Percentiles rank a stretch among this genome's conserved stretches.
These are phyloP conservation scores for Scaptodrosophila latifasciaeformis DNA, from an alignment of 2,888 invertebrate species.

Conservation along the genomic window DNA sequence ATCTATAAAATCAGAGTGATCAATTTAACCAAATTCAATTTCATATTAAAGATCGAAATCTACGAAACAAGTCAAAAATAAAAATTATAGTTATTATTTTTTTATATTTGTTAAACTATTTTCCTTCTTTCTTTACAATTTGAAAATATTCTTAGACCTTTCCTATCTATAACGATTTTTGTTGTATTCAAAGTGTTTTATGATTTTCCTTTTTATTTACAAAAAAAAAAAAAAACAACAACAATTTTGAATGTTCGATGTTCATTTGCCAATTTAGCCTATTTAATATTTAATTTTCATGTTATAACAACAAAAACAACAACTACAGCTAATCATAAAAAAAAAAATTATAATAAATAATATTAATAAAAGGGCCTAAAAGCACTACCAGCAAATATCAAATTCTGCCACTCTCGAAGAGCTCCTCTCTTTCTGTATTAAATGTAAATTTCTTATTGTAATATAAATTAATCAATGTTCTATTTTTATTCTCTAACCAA, in stretches of 20 bases:
- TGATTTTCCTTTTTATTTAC: conserved; percentile 11
- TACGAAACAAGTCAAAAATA: no score
- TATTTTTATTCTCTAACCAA: conserved; percentile 8
- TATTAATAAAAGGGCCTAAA: conserved; percentile 49
- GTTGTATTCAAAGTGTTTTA: no score
- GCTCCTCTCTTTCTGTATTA: conserved; percentile 43
- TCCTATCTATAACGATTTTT: no score
- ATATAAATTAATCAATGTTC: conserved; percentile 34
- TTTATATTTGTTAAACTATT: no score
- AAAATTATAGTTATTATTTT: no score
- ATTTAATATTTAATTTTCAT: conserved; percentile 40
- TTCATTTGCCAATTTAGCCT: conserved; percentile 57
- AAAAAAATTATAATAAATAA: conserved; percentile 20
- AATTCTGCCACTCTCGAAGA: conserved; percentile 28
- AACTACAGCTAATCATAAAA: conserved; percentile 10
- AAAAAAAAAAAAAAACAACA: no score
- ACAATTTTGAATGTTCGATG: conserved; percentile 53
- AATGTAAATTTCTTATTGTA: conserved; percentile 52
- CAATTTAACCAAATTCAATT: no score
- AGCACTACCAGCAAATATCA: conserved; percentile 35
- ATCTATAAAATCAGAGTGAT: no score
- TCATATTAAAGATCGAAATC: no score
- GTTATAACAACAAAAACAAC: conserved; percentile 63
- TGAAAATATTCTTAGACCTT: no score
- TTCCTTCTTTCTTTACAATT: no score